Evolutionary conservation across 2,113 vertebrate genomes (phyloP).

Genomic region (Corydoras maculifer): DNA sequence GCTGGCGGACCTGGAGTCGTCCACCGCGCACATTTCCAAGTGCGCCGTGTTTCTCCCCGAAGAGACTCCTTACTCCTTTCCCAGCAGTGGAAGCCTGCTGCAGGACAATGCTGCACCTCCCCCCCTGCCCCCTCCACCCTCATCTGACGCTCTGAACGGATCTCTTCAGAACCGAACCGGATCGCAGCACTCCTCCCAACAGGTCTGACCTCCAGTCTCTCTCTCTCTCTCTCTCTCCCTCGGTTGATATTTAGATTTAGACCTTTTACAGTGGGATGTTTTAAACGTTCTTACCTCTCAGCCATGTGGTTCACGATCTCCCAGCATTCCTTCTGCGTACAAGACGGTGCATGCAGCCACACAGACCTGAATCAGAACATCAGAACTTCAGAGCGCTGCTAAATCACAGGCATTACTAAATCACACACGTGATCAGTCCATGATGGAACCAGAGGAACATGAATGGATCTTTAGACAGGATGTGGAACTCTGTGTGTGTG

Average conservation of each 20-base stretch:
- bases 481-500: too few relatives aligned
- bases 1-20: slow-evolving; percentile 92
- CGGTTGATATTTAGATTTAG: background rate
- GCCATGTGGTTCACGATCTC: too few relatives aligned
- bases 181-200: slow-evolving; percentile 73
- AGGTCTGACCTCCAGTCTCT: slow-evolving; percentile 58
- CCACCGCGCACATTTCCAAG: slow-evolving; percentile 94
- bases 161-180: slow-evolving; percentile 71
- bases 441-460: too few relatives aligned
- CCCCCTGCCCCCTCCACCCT: slow-evolving; percentile 81
- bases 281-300: too few relatives aligned
- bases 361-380: background rate
- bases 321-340: too few relatives aligned
- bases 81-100: slow-evolving; percentile 78
- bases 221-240: background rate
- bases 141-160: slow-evolving; percentile 85
- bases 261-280: too few relatives aligned
- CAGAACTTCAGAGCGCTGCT: background rate
- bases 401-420: background rate
- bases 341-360: background rate
- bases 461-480: too few relatives aligned
- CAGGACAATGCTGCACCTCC: slow-evolving; percentile 80
- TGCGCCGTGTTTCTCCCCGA: slow-evolving; percentile 82
- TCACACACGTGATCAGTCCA: too few relatives aligned
- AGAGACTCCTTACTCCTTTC: slow-evolving; percentile 90